phyloP scores from a whole-genome alignment of 2,888 invertebrate species.

The Bugula neritina region DNA sequence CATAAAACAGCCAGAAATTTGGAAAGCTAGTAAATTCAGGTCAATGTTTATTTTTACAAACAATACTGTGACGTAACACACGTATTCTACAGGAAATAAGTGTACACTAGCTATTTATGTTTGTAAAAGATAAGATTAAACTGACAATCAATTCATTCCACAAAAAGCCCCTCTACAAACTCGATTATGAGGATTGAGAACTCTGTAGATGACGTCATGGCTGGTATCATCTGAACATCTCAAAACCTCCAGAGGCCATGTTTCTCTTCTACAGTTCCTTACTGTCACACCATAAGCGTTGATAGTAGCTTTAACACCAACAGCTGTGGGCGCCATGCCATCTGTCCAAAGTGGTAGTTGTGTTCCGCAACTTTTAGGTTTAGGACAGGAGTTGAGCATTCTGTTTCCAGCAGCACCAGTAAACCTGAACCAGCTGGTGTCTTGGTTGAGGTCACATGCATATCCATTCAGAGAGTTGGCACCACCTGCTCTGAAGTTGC shows the following conservation, averaged over 20 bases:
- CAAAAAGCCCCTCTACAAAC: background rate
- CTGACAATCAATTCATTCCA: too few species aligned
- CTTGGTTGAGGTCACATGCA: constrained; percentile 1
- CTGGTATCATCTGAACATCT: background rate
- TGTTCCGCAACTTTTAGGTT: background rate
- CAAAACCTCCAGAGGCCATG: background rate
- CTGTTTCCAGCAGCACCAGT: constrained; percentile 17
- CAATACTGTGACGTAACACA: too few species aligned
- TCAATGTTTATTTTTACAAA: too few species aligned
- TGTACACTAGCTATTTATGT: too few species aligned
- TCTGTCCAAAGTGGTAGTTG: constrained; percentile 2
- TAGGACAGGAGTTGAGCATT: background rate
- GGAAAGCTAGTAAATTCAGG: too few species aligned
- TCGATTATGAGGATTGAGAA: background rate
- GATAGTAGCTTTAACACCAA: background rate
- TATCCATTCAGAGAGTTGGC: background rate
- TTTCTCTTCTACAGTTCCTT: background rate
- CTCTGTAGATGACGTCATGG: background rate
- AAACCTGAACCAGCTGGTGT: too few species aligned
- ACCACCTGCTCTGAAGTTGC: constrained; percentile 9
- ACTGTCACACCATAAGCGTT: background rate
- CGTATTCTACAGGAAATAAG: too few species aligned
- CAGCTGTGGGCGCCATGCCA: background rate
- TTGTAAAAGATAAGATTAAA: too few species aligned
- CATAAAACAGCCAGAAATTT: too few species aligned